Percentiles rank a stretch among this genome's conserved stretches.
phyloP scores from a whole-genome alignment of 1,140 invertebrate species.

The Nephila pilipes region DNA sequence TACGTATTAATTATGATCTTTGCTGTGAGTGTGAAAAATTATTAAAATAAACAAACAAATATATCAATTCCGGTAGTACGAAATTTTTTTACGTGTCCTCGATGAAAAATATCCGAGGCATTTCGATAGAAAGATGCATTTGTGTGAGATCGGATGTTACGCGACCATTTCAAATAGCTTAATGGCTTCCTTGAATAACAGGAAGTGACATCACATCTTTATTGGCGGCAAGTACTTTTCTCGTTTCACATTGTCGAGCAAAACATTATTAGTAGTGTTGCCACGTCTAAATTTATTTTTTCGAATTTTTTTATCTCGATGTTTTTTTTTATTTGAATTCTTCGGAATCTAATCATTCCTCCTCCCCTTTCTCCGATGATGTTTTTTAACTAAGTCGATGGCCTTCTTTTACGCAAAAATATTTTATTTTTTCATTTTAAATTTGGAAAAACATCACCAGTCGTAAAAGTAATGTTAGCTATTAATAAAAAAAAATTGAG shows the following conservation, averaged over 20 bases:
- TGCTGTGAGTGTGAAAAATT: too few species aligned
- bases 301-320: not conserved
- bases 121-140: not conserved
- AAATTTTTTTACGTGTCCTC: not conserved
- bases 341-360: too few species aligned
- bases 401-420: too few species aligned
- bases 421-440: too few species aligned
- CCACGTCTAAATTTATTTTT: not conserved
- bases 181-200: conserved; percentile 73
- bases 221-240: conserved; percentile 28
- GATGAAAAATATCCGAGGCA: not conserved
- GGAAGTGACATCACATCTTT: conserved; percentile 63
- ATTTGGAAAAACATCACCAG: too few species aligned
- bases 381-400: too few species aligned
- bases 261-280: not conserved
- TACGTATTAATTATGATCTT: too few species aligned
- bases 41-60: too few species aligned
- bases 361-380: too few species aligned
- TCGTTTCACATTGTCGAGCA: not conserved
- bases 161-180: conserved; percentile 54
- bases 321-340: too few species aligned
- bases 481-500: too few species aligned
- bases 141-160: conserved; percentile 35
- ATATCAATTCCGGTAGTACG: not conserved
- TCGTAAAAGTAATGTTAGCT: too few species aligned